A percentile compares a stretch with the other conserved stretches of the same genome.
phyloP scores from a whole-genome alignment of 2,888 invertebrate genomes.

The Punctoribates punctum region DNA sequence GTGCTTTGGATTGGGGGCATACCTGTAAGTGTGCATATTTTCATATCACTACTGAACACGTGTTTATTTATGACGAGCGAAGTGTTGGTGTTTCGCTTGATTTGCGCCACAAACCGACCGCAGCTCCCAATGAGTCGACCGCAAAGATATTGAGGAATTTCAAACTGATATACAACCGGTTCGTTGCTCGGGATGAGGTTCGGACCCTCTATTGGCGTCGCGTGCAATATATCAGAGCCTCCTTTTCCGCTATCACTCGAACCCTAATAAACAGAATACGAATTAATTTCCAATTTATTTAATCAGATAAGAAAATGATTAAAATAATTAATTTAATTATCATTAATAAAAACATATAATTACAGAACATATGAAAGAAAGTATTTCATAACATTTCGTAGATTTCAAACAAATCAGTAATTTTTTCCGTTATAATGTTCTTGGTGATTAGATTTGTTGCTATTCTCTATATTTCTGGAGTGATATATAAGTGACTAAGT shows the following conservation, averaged over 20 bases:
- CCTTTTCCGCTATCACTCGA: slow-evolving; percentile 82
- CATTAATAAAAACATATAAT: neutral
- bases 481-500: no score
- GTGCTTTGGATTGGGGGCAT: slow-evolving; percentile 46
- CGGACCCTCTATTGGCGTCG: slow-evolving; percentile 4
- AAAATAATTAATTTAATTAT: neutral
- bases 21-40: slow-evolving; percentile 81
- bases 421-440: no score
- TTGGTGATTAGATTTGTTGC: no score
- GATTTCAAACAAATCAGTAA: no score
- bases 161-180: slow-evolving; percentile 52
- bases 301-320: no score
- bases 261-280: slow-evolving; percentile 56
- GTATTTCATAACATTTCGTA: no score
- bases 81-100: slow-evolving; percentile 71
- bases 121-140: slow-evolving; percentile 81
- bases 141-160: slow-evolving; percentile 61
- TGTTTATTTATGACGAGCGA: slow-evolving; percentile 74
- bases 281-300: no score
- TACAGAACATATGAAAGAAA: no score
- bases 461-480: no score
- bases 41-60: slow-evolving; percentile 67
- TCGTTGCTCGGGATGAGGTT: neutral
- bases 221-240: slow-evolving; percentile 60
- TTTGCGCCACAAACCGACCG: slow-evolving; percentile 74